Percentiles rank a stretch among this genome's conserved stretches.
Evolutionary conservation across 2,113 vertebrate species (phyloP).

Genomic region (Pygoscelis antarcticus): DNA sequence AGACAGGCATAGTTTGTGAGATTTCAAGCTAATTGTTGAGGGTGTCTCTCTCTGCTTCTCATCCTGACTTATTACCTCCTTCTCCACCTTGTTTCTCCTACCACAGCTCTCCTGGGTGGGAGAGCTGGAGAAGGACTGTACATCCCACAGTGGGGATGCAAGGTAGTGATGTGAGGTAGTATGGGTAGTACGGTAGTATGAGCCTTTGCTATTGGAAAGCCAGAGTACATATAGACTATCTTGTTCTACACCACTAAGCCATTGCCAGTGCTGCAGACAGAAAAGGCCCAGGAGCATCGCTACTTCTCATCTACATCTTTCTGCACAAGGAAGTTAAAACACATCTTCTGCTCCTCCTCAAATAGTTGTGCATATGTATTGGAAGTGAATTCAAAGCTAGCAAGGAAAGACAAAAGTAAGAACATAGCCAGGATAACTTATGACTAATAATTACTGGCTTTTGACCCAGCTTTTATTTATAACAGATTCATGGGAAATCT

Average conservation of each 20-base stretch:
- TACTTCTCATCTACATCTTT: not conserved
- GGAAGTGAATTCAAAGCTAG: not conserved
- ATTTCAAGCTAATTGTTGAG: not conserved
- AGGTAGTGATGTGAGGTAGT: rapidly evolving
- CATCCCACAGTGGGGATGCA: not conserved
- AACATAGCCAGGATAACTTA: not conserved
- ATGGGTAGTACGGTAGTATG: not conserved
- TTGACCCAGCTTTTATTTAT: not conserved
- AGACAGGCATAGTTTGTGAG: not conserved
- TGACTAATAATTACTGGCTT: not conserved
- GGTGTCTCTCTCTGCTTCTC: not conserved
- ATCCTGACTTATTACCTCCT: not conserved
- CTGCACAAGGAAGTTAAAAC: not conserved
- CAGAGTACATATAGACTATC: not conserved
- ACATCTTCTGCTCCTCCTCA: not conserved
- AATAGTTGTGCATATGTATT: not conserved
- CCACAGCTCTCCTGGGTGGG: not conserved
- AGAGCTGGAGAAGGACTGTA: not conserved
- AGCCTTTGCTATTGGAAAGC: not conserved
- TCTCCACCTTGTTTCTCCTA: not conserved
- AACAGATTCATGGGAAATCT: not conserved
- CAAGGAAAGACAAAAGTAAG: not conserved
- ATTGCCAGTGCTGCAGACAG: not conserved
- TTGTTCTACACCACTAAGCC: not conserved
- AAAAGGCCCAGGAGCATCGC: not conserved